These are phyloP conservation scores for Ephialtes manifestator DNA, from an alignment of 2,888 invertebrate species.

Conservation along the genomic window DNA sequence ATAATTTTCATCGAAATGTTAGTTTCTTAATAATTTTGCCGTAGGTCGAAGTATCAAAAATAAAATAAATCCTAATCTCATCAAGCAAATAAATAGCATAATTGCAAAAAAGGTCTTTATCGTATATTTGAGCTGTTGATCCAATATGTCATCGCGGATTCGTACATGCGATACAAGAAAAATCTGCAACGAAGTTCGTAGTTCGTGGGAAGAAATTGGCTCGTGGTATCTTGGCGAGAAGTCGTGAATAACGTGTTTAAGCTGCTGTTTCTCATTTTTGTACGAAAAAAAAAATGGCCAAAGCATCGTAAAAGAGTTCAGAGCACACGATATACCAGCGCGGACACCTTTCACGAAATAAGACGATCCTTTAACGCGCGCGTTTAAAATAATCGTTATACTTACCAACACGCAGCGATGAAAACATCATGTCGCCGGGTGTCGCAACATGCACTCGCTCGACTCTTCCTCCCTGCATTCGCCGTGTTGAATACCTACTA, in stretches of 20 bases:
- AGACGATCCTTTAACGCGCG: conserved; percentile 67
- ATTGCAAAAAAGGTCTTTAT: background rate
- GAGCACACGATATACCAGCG: conserved; percentile 13
- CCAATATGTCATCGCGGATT: background rate
- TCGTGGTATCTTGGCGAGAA: background rate
- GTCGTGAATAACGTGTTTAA: conserved; percentile 2
- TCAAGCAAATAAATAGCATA: background rate
- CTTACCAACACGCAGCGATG: conserved; percentile 73
- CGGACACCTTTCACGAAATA: conserved; percentile 40
- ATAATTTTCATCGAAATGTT: too few relatives aligned
- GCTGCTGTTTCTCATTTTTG: background rate
- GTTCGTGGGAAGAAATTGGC: conserved; percentile 17
- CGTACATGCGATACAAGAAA: background rate
- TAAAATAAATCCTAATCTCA: background rate
- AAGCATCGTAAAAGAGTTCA: background rate
- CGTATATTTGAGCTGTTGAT: background rate
- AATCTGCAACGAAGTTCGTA: background rate
- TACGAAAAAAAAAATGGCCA: background rate
- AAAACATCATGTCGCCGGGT: conserved; percentile 73
- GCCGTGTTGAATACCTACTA: conserved; percentile 38
- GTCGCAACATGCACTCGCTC: conserved; percentile 61
- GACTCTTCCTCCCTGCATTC: conserved; percentile 39
- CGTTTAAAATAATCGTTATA: conserved; percentile 73
- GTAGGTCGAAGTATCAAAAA: background rate
- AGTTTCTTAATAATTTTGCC: too few relatives aligned